Percentiles rank a stretch among this genome's conserved stretches.
phyloP scores from a whole-genome alignment of 2,113 vertebrate genomes.

The Taxidea taxus region DNA sequence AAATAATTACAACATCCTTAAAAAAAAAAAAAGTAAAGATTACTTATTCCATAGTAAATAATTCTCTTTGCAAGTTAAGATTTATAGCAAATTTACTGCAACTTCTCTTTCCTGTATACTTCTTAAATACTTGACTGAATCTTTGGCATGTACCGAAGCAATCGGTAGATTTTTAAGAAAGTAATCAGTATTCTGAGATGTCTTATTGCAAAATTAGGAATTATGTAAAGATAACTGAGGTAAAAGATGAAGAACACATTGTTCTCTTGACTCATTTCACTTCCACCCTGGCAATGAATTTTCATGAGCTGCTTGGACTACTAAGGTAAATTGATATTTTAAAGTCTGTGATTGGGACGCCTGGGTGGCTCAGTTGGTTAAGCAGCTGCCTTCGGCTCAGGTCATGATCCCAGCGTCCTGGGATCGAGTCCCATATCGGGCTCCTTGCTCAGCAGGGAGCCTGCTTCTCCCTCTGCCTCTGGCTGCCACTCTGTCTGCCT shows the following conservation, averaged over 20 bases:
- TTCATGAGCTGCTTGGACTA: constrained; percentile 42
- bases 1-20: too few relatives aligned
- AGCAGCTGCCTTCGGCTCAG: too few relatives aligned
- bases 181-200: constrained; percentile 49
- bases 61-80: constrained; percentile 32
- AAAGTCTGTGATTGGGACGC: constrained; percentile 52
- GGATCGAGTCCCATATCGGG: too few relatives aligned
- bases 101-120: constrained; percentile 20
- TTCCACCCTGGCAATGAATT: constrained; percentile 42
- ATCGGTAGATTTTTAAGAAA: constrained; percentile 52
- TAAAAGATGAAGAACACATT: constrained; percentile 52
- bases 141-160: constrained; percentile 14
- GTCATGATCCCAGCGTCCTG: too few relatives aligned
- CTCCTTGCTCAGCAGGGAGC: too few relatives aligned
- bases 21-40: constrained; percentile 7
- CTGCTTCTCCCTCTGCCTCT: too few relatives aligned
- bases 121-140: background rate
- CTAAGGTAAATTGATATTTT: constrained; percentile 60
- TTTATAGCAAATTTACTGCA: constrained; percentile 3
- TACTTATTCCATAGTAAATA: constrained; percentile 26
- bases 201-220: constrained; percentile 49
- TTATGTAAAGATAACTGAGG: constrained; percentile 58
- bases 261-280: constrained; percentile 44
- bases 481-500: too few relatives aligned
- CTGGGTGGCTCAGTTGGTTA: too few relatives aligned